Conservation (phyloP, 2,888 invertebrate species). For the Euzophera pinguis region DNA sequence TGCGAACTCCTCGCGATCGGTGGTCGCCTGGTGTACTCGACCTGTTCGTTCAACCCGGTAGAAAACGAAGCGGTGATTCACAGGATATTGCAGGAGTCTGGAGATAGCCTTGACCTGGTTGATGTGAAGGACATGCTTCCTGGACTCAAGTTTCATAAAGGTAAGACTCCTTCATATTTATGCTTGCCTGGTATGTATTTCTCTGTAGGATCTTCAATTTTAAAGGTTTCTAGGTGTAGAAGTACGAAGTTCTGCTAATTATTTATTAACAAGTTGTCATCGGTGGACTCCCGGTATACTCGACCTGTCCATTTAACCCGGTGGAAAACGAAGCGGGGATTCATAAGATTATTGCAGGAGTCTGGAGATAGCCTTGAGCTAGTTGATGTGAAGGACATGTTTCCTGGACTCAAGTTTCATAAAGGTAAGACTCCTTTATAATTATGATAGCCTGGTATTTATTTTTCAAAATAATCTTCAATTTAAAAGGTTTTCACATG, state of each 20-base stretch:
- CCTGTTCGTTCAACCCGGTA: slow-evolving; percentile 92
- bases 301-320: slow-evolving; percentile 96
- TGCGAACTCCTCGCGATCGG: slow-evolving; percentile 91
- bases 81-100: slow-evolving; percentile 86
- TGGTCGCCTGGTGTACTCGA: slow-evolving; percentile 97
- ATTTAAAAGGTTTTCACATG: neutral
- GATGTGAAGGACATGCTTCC: slow-evolving; percentile 88
- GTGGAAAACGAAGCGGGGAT: slow-evolving; percentile 88
- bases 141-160: slow-evolving; percentile 88
- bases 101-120: slow-evolving; percentile 87
- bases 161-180: slow-evolving; percentile 39
- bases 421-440: slow-evolving; percentile 68
- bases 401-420: slow-evolving; percentile 90
- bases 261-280: too few relatives aligned
- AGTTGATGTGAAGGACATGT: slow-evolving; percentile 85
- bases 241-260: neutral
- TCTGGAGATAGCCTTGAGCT: slow-evolving; percentile 86
- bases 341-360: slow-evolving; percentile 87
- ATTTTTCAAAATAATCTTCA: too few relatives aligned
- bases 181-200: neutral
- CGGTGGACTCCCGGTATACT: slow-evolving; percentile 96
- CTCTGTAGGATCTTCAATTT: too few relatives aligned
- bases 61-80: slow-evolving; percentile 91
- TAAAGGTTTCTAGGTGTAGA: neutral
- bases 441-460: neutral